Evolutionary conservation across 2,888 invertebrate genomes (phyloP).

Genomic region (Perizoma flavofasciatum): DNA sequence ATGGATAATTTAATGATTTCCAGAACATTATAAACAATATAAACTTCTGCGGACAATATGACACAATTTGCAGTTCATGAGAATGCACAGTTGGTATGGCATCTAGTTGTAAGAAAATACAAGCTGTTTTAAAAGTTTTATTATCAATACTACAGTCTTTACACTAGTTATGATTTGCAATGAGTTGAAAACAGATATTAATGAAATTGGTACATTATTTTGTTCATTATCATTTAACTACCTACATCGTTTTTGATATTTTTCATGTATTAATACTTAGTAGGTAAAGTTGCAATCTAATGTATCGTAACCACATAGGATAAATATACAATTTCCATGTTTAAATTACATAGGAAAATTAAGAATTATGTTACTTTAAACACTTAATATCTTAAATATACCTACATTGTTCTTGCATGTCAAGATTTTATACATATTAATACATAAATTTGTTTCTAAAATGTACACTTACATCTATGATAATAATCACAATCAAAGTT

Average conservation of each 20-base stretch:
- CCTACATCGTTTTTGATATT: constrained; percentile 53
- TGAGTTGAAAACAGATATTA: constrained; percentile 62
- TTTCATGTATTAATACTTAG: constrained; percentile 28
- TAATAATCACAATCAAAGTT: constrained; percentile 61
- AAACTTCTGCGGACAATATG: no score
- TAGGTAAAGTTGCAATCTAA: constrained; percentile 14
- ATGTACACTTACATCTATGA: constrained; percentile 52
- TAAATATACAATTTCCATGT: constrained; percentile 54
- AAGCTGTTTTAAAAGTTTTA: constrained; percentile 63
- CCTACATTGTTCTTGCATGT: constrained; percentile 39
- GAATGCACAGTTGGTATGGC: no score
- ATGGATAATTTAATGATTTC: no score
- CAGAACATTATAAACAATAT: no score
- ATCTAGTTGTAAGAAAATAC: neutral
- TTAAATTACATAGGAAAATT: constrained; percentile 26
- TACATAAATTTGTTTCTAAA: constrained; percentile 46
- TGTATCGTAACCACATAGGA: constrained; percentile 34
- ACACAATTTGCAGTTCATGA: no score
- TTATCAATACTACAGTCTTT: constrained; percentile 76
- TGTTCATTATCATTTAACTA: constrained; percentile 51
- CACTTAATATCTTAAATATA: constrained; percentile 21
- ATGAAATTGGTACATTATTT: constrained; percentile 60
- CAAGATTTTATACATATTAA: constrained; percentile 54
- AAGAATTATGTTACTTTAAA: constrained; percentile 25
- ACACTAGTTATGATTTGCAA: constrained; percentile 61